Percentiles rank a stretch among this genome's conserved stretches.
These are phyloP conservation scores for Trachythela sp. DNA, from an alignment of 64 coral and sea anemone species.

Conservation along the genomic window DNA sequence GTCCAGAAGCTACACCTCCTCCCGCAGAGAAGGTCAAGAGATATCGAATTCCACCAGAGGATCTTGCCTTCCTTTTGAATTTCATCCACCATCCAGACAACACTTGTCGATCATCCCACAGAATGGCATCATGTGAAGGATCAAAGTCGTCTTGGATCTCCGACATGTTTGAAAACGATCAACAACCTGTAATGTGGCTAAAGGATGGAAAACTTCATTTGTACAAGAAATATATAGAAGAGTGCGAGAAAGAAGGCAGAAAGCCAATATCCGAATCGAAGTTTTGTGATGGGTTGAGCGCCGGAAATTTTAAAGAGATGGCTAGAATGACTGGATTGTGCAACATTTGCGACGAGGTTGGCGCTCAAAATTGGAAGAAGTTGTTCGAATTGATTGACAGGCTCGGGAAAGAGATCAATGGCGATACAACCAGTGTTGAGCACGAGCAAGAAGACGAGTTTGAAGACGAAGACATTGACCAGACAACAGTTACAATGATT, in stretches of 20 bases:
- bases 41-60: constrained; percentile 20
- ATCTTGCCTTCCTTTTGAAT: constrained; percentile 36
- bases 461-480: background rate
- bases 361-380: constrained; percentile 46
- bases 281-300: constrained; percentile 36
- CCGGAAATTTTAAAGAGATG: constrained; percentile 53
- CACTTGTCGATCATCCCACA: constrained; percentile 33
- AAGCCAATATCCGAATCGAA: constrained; percentile 29
- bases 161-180: constrained; percentile 31
- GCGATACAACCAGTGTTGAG: constrained; percentile 7
- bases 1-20: background rate
- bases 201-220: constrained; percentile 43
- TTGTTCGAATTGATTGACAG: constrained; percentile 17
- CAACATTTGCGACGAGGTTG: constrained; percentile 43
- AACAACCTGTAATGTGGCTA: constrained; percentile 49
- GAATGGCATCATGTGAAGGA: constrained; percentile 28
- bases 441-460: background rate
- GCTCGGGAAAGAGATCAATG: constrained; percentile 2
- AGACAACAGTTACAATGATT: background rate
- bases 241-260: constrained; percentile 28
- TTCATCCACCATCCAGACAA: constrained; percentile 53
- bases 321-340: constrained; percentile 46
- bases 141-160: constrained; percentile 44
- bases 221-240: constrained; percentile 28
- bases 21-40: background rate